phyloP scores from a whole-genome alignment of 1,140 invertebrate species.

The Centruroides sculpturatus region DNA sequence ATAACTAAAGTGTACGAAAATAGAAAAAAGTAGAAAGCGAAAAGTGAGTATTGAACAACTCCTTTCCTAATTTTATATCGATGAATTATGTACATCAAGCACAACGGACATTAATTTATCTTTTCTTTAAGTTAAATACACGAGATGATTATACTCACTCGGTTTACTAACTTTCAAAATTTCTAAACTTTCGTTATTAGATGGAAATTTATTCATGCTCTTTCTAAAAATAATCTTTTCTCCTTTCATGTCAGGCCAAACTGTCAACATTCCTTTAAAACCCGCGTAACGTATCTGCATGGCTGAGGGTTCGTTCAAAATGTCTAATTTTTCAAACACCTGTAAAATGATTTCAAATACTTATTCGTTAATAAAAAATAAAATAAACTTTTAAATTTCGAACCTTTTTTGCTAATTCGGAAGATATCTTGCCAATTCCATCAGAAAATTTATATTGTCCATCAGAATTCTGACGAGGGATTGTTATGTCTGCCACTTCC shows the following conservation, averaged over 20 bases:
- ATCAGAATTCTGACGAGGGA: not conserved
- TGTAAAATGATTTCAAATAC: not conserved
- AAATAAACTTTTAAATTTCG: not conserved
- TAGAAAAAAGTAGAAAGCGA: too few relatives aligned
- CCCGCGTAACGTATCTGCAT: constrained; percentile 21
- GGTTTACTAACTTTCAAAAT: constrained; percentile 16
- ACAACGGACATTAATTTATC: too few relatives aligned
- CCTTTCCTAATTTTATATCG: too few relatives aligned
- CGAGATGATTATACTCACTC: not conserved
- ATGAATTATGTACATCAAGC: too few relatives aligned
- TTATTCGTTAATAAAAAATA: not conserved
- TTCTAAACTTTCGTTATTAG: constrained; percentile 11
- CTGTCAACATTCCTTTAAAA: constrained; percentile 21
- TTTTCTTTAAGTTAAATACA: too few relatives aligned
- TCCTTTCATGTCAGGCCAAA: constrained; percentile 14
- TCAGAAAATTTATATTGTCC: constrained; percentile 20
- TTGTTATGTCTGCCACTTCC: not conserved
- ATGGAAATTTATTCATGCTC: constrained; percentile 21
- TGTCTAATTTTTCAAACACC: constrained; percentile 4
- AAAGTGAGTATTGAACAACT: too few relatives aligned
- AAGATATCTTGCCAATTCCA: constrained; percentile 21
- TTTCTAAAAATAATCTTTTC: constrained; percentile 15
- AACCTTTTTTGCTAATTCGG: constrained; percentile 16
- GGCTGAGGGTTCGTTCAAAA: constrained; percentile 15
- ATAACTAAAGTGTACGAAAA: too few relatives aligned